Conservation (phyloP, 2,888 invertebrate genomes). For the Chrysotoxum bicinctum region DNA sequence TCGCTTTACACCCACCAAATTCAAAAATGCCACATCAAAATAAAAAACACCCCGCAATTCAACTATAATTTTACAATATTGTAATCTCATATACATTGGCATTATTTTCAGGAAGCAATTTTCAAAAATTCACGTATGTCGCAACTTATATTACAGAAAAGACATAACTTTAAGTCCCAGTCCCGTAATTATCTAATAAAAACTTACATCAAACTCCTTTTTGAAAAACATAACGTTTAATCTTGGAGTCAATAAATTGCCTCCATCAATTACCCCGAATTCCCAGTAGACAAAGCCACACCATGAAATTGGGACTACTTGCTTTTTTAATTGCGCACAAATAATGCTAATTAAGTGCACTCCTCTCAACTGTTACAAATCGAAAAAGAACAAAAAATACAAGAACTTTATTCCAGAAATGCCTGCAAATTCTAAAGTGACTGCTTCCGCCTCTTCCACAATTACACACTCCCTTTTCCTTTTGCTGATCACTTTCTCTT, state of each 20-base stretch:
- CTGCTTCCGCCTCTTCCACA: background rate
- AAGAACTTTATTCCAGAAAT: background rate
- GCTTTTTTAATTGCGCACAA: conserved; percentile 30
- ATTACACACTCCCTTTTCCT: background rate
- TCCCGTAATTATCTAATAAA: background rate
- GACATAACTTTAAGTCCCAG: background rate
- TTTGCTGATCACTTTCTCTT: conserved; percentile 2
- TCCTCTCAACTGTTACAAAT: conserved; percentile 11
- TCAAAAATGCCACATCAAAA: too few relatives aligned
- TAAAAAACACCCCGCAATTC: too few relatives aligned
- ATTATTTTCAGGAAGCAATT: too few relatives aligned
- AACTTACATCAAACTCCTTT: background rate
- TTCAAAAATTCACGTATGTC: too few relatives aligned
- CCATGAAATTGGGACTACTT: background rate
- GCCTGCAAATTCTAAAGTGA: background rate
- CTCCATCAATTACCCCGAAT: background rate
- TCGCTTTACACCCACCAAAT: too few relatives aligned
- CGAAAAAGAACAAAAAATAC: background rate
- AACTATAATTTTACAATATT: too few relatives aligned
- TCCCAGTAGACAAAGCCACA: background rate
- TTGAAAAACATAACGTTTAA: background rate
- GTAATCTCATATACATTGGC: too few relatives aligned
- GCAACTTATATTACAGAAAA: background rate
- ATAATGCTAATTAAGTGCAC: conserved; percentile 34
- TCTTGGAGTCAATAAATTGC: conserved; percentile 2